phyloP scores from a whole-genome alignment of 2,888 invertebrate genomes.

The Calameuta pallipes region DNA sequence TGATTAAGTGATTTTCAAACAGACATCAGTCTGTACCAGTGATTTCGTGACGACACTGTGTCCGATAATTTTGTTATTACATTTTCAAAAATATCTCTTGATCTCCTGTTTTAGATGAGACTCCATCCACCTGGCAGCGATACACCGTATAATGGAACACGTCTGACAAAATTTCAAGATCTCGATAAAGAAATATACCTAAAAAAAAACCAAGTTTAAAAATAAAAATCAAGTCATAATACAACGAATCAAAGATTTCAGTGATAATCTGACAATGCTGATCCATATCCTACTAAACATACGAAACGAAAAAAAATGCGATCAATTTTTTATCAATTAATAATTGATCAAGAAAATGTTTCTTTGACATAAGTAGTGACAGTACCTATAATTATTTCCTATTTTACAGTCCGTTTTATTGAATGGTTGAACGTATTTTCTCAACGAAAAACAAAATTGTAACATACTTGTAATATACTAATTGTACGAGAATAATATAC shows the following conservation, averaged over 20 bases:
- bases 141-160: conserved; percentile 68
- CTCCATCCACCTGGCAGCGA: conserved; percentile 77
- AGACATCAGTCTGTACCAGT: not conserved
- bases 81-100: conserved; percentile 34
- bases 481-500: conserved; percentile 6
- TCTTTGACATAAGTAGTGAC: not conserved
- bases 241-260: not conserved
- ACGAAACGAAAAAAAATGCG: not conserved
- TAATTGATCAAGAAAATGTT: not conserved
- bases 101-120: conserved; percentile 71
- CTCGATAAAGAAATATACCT: conserved; percentile 64
- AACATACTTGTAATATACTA: conserved; percentile 14
- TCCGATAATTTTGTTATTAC: conserved; percentile 19
- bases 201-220: conserved; percentile 40
- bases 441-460: not conserved
- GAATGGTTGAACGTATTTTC: not conserved
- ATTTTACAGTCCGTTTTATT: not conserved
- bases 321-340: not conserved
- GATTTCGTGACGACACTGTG: not conserved
- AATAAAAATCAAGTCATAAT: not conserved
- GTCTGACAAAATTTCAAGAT: conserved; percentile 68
- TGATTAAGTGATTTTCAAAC: not conserved
- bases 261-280: not conserved
- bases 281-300: not conserved
- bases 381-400: not conserved